Evolutionary conservation across 1,140 invertebrate species (phyloP), one percentile per base, ranked within the genome.

Genomic region (Reticulitermes speratus): DNA sequence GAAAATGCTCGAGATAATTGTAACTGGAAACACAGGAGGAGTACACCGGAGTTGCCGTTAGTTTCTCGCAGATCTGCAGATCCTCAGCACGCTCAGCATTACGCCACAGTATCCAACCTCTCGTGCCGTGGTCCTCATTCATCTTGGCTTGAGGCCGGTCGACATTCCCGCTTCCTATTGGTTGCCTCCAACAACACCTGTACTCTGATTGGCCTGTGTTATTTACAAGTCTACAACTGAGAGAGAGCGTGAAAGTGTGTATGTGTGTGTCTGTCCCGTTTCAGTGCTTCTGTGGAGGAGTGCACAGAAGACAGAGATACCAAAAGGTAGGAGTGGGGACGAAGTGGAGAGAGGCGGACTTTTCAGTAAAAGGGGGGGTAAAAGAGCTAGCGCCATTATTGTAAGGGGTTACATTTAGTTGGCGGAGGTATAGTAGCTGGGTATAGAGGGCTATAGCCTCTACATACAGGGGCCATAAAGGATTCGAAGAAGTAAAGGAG

Each of bases 131-230:
- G 25, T 75, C 25, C 65, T 75, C 65, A 75, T 75, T 75, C 65
- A 75, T 75, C 65, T 75, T 75, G 25, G n/a, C 65, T 38, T 75
- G 65, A 75, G 65, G n/a, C 65, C 52, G 25, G 65, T n/a, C 65
- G 65, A 75, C 65, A 75, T 25, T 75, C 65, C 6, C 65, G 25
- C 65, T 75, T 75, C 88, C 86, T 87, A 89, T 88, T 89, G 88
- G 88, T 86, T 88, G 88, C 65, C 83, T 87, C 85, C 44, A 86
- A 52, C 44, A 52, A 87, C 88, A 87, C 87, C 86, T 87, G 87
- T 85, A 84, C 86, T 65, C 86, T 87, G 89, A 89, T 88, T 88
- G 88, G 88, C 85, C 84, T 65, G 86, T 85, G 84, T 87, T 88
- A 88, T 89, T 89, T 88, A 89, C 88, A 87, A 87, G 88, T 85